Base-by-base conservation (phyloP, 2,797 vertebrate species). In the Cossypha caffra region DNA sequence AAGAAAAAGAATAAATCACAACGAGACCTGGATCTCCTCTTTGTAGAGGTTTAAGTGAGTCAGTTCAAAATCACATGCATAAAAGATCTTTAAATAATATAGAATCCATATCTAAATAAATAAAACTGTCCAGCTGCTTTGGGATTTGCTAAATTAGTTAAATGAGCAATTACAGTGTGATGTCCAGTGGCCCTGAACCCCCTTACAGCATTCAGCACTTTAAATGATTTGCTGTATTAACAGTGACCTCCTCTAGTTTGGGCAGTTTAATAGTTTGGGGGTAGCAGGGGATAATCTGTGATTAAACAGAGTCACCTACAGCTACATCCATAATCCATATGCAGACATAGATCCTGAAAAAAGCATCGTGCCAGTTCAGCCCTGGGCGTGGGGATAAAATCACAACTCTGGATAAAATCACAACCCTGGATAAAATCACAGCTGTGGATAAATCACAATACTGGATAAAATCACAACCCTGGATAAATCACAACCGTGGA, bases 131-230 rank as follows among this genome's bases (percentile, higher is more conserved):
- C 11, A 69, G 67, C 40, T 77, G 66, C 77, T 89, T 73, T 91
- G 73, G 68, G 68, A 95, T 88, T 91, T 81, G 73, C 57, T 95
- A 83, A 92, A 88, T 85, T 89, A 93, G 80, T 94, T 88, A 95
- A 94, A 96, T 66, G 92, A 87, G 62, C 77, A 94, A 67, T 90
- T 93, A 55, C 31, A 45, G 25, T 7, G 20, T 14, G 59, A 37
- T 8, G 26, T 61, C 92, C 77, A 88, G 88, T 45, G 85, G 72
- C 76, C 68, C 54, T 33, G 90, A 86, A 68, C 21, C 52, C 71
- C 79, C 84, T 43, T 64, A 63, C n/a, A 93, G 62, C 85, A 71
- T n/a, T 63, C 71, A 82, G 58, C 87, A 40, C 58, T 95, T 87
- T 24, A 73, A 95, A 95, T 94, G 75, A 72, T 92, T 97, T 33